A percentile compares a stretch with the other conserved stretches of the same genome.
Evolutionary conservation across 2,888 invertebrate genomes (phyloP).

Genomic region (Pterostichus niger): DNA sequence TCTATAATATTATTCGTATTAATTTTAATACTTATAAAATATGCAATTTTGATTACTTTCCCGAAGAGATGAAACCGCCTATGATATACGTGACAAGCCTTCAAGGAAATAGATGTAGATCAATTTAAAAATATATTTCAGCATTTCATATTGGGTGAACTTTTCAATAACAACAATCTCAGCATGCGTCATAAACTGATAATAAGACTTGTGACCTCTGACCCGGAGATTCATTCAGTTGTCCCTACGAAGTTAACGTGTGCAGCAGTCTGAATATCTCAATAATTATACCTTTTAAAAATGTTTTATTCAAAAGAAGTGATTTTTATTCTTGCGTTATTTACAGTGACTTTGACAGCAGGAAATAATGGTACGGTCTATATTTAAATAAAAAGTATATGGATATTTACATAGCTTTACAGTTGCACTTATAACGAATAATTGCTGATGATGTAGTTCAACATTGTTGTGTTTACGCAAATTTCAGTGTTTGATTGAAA

Average conservation of each 20-base stretch:
- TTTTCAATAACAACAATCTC: neutral
- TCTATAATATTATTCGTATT: too few species aligned
- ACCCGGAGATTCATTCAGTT: slow-evolving; percentile 55
- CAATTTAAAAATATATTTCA: neutral
- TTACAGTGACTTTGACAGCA: neutral
- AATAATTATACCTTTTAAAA: neutral
- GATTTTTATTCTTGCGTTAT: slow-evolving; percentile 4
- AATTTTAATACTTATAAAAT: too few species aligned
- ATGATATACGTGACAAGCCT: neutral
- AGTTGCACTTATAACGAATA: neutral
- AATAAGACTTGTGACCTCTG: slow-evolving; percentile 48
- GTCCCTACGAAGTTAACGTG: slow-evolving; percentile 21
- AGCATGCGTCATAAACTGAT: slow-evolving; percentile 31
- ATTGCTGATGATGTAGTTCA: neutral
- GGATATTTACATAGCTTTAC: too few species aligned
- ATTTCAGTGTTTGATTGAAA: too few species aligned
- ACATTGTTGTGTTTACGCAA: too few species aligned
- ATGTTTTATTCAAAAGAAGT: neutral
- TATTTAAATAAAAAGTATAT: neutral
- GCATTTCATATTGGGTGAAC: too few species aligned
- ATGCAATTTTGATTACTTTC: too few species aligned
- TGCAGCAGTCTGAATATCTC: neutral
- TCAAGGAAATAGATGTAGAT: neutral
- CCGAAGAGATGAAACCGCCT: too few species aligned
- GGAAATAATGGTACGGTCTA: neutral